Percentiles rank a stretch among this genome's conserved stretches.
phyloP scores from a whole-genome alignment of 2,113 vertebrate genomes.

The Tychaedon coryphoeus region DNA sequence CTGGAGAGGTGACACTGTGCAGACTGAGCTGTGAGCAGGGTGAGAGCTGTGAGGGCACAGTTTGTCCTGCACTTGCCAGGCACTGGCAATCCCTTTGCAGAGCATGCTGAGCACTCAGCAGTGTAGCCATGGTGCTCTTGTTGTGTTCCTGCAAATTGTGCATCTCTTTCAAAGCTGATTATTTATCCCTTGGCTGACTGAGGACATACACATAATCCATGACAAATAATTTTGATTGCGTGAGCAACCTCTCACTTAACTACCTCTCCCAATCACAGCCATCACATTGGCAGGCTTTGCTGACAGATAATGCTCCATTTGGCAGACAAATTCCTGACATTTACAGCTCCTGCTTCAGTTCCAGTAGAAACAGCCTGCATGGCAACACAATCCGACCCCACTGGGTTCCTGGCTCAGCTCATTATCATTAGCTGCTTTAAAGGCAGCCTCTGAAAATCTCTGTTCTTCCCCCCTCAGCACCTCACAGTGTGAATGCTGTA shows the following conservation, averaged over 20 bases:
- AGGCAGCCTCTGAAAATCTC: background rate
- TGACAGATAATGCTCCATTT: background rate
- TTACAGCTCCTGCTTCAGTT: background rate
- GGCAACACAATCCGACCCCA: background rate
- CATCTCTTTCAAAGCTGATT: background rate
- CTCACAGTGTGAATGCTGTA: background rate
- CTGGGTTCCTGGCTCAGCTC: background rate
- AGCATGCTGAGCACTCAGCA: background rate
- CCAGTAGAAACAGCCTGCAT: background rate
- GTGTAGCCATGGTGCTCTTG: background rate
- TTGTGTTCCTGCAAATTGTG: background rate
- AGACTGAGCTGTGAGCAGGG: background rate
- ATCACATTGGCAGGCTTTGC: background rate
- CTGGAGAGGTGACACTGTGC: background rate
- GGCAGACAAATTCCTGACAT: constrained; percentile 3
- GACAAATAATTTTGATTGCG: background rate
- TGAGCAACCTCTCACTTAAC: background rate
- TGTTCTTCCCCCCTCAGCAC: background rate
- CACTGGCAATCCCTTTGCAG: background rate
- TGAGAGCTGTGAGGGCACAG: background rate
- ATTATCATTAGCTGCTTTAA: background rate
- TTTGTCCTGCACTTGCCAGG: background rate
- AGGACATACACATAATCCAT: background rate
- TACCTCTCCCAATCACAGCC: background rate
- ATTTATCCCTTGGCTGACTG: background rate